phyloP scores from a whole-genome alignment of 2,113 vertebrate genomes.

The Patagioenas fasciata region DNA sequence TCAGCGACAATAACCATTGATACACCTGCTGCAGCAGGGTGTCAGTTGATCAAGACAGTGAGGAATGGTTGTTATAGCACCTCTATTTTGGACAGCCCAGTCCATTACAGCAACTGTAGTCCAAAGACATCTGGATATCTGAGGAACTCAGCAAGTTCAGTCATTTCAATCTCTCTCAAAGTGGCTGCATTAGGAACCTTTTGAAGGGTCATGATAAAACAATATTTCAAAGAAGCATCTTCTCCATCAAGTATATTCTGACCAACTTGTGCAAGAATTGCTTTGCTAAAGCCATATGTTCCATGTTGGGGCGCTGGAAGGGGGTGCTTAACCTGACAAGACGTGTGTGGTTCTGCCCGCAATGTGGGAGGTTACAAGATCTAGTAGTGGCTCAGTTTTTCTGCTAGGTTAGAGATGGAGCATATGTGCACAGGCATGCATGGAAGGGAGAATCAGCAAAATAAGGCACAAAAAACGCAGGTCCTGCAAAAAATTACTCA shows the following conservation, averaged over 20 bases:
- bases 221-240: not conserved
- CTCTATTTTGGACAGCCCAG: not conserved
- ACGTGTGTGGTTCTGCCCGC: fast-evolving
- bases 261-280: not conserved
- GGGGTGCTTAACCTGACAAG: not conserved
- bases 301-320: not conserved
- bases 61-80: not conserved
- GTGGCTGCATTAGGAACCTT: not conserved
- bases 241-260: not conserved
- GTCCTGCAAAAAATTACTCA: not conserved
- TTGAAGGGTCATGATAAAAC: not conserved
- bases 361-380: not conserved
- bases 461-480: not conserved
- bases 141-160: not conserved
- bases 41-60: not conserved
- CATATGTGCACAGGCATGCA: fast-evolving
- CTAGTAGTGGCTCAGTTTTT: not conserved
- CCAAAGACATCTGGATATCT: not conserved
- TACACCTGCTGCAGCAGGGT: not conserved
- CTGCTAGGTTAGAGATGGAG: not conserved
- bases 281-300: not conserved
- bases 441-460: not conserved
- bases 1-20: not conserved
- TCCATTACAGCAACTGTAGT: not conserved
- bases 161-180: not conserved